phyloP scores from a whole-genome alignment of 53 echinoderm and acorn worm genomes.

The Actinopyga echinites region DNA sequence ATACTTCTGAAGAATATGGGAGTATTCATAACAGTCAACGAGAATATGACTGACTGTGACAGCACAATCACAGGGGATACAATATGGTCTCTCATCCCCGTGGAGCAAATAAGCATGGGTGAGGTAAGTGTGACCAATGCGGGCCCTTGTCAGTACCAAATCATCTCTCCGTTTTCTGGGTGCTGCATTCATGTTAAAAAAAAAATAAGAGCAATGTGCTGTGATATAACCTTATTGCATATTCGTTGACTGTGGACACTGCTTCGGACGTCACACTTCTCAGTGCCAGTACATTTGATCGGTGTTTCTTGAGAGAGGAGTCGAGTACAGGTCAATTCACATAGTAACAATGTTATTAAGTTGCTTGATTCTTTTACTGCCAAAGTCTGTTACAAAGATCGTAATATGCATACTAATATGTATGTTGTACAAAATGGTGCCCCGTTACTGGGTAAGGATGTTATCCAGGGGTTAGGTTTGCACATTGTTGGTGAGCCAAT shows the following conservation, averaged over 20 bases:
- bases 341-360: conserved; percentile 1
- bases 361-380: background rate
- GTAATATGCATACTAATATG: background rate
- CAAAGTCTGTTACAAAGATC: background rate
- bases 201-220: no score
- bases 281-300: background rate
- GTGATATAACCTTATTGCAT: background rate
- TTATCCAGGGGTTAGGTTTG: conserved; percentile 9
- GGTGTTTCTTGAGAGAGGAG: background rate
- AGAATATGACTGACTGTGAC: no score
- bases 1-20: no score
- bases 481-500: background rate
- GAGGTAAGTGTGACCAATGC: no score
- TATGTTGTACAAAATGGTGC: conserved; percentile 3
- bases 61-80: no score
- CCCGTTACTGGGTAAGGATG: conserved; percentile 8
- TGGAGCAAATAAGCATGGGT: no score
- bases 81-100: no score
- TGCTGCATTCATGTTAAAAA: no score
- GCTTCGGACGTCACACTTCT: background rate
- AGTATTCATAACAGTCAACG: no score
- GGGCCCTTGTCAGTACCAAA: no score
- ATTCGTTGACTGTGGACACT: conserved; percentile 7
- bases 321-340: background rate
- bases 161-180: no score